Evolutionary conservation across 2,113 vertebrate species (phyloP).

Genomic region (Platysteira castanea): DNA sequence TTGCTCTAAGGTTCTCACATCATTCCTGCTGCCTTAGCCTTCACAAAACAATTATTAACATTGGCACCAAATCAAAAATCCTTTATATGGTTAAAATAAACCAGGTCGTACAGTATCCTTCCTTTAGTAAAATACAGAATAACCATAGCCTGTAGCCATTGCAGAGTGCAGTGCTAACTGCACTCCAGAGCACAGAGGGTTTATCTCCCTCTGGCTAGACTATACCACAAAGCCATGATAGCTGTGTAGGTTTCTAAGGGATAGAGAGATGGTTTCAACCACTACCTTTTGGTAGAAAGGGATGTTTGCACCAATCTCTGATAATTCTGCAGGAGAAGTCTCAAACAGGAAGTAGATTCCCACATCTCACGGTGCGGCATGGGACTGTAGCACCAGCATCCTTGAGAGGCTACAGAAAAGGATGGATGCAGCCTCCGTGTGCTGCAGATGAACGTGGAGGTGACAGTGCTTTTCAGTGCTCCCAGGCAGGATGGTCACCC

Average conservation of each 20-base stretch:
- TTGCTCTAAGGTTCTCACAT: not conserved
- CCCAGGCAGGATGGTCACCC: not conserved
- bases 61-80: conserved; percentile 24
- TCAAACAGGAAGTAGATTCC: not conserved
- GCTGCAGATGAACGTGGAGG: fast-evolving
- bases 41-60: conserved; percentile 51
- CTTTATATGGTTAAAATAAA: conserved; percentile 57
- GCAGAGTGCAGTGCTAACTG: not conserved
- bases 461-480: not conserved
- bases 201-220: not conserved
- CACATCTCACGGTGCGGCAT: fast-evolving
- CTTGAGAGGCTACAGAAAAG: not conserved
- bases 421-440: fast-evolving
- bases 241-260: not conserved
- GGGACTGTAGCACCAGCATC: not conserved
- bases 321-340: not conserved
- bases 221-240: not conserved
- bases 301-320: not conserved
- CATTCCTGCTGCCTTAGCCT: conserved; percentile 35
- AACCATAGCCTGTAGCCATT: not conserved
- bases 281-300: not conserved
- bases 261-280: not conserved
- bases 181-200: not conserved
- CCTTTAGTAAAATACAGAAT: not conserved
- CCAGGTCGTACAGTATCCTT: not conserved